These are phyloP conservation scores for Dasypus novemcinctus DNA, from an alignment of 2,113 vertebrate species.

Conservation along the genomic window DNA sequence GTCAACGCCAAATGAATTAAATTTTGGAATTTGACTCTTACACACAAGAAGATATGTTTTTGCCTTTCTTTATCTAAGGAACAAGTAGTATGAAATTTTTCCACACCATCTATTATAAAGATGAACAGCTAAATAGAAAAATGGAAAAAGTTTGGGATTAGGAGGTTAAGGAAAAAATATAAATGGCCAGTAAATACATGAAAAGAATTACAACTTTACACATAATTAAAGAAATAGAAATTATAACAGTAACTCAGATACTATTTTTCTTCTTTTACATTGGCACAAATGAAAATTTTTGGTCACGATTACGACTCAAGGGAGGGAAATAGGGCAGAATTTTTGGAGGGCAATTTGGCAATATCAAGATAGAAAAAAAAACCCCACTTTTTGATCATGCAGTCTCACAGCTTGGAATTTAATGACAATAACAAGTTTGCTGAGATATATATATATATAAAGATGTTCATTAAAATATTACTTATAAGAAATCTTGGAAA, in stretches of 20 bases:
- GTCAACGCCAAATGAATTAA: slow-evolving; percentile 8
- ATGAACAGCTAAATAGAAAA: slow-evolving; percentile 13
- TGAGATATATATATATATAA: background rate
- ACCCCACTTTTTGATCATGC: background rate
- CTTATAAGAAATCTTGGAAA: slow-evolving; percentile 38
- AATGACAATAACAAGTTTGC: slow-evolving; percentile 5
- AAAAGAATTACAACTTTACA: background rate
- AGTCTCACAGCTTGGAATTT: background rate
- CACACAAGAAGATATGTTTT: background rate
- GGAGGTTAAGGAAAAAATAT: background rate
- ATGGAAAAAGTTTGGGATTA: background rate
- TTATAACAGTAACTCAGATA: background rate
- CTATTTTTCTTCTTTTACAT: background rate
- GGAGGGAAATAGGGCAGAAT: background rate
- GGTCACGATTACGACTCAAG: background rate
- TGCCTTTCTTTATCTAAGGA: background rate
- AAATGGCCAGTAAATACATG: background rate
- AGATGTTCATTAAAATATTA: background rate
- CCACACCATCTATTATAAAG: background rate
- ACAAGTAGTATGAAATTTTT: slow-evolving; percentile 16
- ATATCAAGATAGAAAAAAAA: background rate
- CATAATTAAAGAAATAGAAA: background rate
- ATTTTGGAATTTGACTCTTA: slow-evolving; percentile 42
- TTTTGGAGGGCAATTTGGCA: background rate
- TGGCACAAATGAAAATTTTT: slow-evolving; percentile 8